Base-by-base conservation (phyloP, 35 echinoderm and acorn worm genomes). In the Patiria miniata region DNA sequence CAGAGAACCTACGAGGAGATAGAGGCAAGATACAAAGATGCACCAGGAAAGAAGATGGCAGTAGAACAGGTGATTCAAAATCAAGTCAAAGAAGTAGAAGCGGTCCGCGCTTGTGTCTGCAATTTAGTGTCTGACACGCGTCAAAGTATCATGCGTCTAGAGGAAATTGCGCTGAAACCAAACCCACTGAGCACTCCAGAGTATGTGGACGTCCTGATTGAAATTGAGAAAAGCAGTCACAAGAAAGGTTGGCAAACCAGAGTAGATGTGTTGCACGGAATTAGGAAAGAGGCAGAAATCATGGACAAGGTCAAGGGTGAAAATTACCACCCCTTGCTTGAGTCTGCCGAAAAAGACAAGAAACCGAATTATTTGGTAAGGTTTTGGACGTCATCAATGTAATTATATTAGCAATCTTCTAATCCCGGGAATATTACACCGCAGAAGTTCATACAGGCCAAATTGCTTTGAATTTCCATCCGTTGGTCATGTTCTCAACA, bases 81-180 rank as follows among this genome's bases (percentile, higher is more conserved):
- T 22, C 76, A 59, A 15, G 7, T n/a, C 17, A 23, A 40, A 18
- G 77, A 83, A 21, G 44, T 88, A 22, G 5, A 37, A n/a, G 23
- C 83, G 15, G 86, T 88, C 37, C 73, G 39, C 22, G 1, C 0
- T 21, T 0, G 0, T 8, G 86, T 88, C 12, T 51, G 44, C 34
- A 28, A 21, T 14, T 37, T 81, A 28, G 52, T 61, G 37, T 33
- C 14, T 21, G 61, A 86, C 8, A 14, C 34, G 9, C 56, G 40
- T 19, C 80, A 77, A 86, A 73, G 57, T 26, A 15, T 86, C 17
- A 58, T 23, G 8, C 84, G 84, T 40, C 38, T 86, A 37, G 68
- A 86, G 60, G 32, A 44, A 19, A 86, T 86, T 40, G 84, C 84
- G 40, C 54, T 86, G 36, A 86, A 86, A 42, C 77, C 86, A 78